A percentile compares a stretch with the other conserved stretches of the same genome.
Evolutionary conservation across 2,113 vertebrate genomes (phyloP).

Genomic region (human (Homo sapiens)): DNA sequence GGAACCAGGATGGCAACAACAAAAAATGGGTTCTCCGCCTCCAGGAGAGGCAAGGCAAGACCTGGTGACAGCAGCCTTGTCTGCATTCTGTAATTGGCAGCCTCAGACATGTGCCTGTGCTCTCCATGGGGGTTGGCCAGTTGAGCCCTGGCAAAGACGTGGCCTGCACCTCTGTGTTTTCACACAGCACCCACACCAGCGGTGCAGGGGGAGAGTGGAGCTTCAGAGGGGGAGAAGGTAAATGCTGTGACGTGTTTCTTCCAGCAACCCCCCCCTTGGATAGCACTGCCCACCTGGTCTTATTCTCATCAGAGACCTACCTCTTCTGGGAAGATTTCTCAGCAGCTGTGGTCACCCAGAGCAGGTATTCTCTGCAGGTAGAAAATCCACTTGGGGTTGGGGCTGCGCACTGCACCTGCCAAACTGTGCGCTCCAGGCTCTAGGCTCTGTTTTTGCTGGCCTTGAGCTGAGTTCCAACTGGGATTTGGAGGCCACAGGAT

Average conservation of each 20-base stretch:
- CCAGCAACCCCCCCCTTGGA: background rate
- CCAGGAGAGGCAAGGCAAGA: background rate
- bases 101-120: rapidly evolving
- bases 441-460: background rate
- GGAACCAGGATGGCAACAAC: background rate
- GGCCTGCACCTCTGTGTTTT: background rate
- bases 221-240: background rate
- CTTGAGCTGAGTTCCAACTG: background rate
- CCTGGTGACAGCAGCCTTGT: rapidly evolving
- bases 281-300: too few species aligned
- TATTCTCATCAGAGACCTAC: background rate
- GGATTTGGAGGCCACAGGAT: background rate
- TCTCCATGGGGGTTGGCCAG: background rate
- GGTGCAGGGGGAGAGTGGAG: background rate
- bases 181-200: rapidly evolving
- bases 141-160: background rate
- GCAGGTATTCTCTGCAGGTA: background rate
- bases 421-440: background rate
- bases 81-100: background rate
- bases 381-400: background rate
- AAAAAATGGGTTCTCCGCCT: background rate
- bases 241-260: background rate
- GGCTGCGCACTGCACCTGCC: background rate
- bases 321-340: background rate
- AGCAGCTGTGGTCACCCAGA: background rate